Evolutionary conservation across 2,888 invertebrate genomes (phyloP), one percentile per base, ranked within the genome.

Genomic region (Cheilosia variabilis): DNA sequence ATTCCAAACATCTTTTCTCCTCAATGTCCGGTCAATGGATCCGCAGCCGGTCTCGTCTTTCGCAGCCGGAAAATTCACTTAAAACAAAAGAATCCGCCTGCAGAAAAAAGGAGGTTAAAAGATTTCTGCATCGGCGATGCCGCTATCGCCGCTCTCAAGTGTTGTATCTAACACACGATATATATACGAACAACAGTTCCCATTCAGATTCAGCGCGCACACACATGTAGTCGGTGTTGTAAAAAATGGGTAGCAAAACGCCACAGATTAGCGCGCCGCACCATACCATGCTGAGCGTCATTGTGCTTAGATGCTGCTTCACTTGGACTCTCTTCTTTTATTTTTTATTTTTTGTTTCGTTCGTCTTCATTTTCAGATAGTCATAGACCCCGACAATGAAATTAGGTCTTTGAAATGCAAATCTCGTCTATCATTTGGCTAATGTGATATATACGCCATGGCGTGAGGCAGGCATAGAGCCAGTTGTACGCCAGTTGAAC

Each of bases 361-460:
- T 83, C 68, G 41, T 57, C 72, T 41, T 78, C 68, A 62, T 66
- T 66, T 83, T 68, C 73, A 68, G 83, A 83, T 83, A 83, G 83
- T 79, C 78, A 79, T 50, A 63, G 78, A 79, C 78, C 83, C 72
- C 83, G 68, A 68, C 84, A 80, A 71, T 75, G 71, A 81, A 86
- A 86, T 81, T 86, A 66, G 86, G 86, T 86, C 81, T 86, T 86
- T 71, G 76, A 86, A 86, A 81, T 86, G 86, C 86, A 86, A 86
- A 86, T 86, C 79, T 69, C 62, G 65, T 72, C 76, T 66, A 71
- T 65, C 73, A 79, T 79, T 84, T 65, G 73, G 84, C 63, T 75
- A 80, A 80, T 80, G 84, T 69, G 83, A 62, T 69, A 62, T 66
- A 78, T 68, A 78, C 78, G 58, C 57, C 52, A 63, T 45, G 65